Evolutionary conservation across 2,888 invertebrate species (phyloP), one percentile per base, ranked within the genome.

Genomic region (Cremastinae sp.): DNA sequence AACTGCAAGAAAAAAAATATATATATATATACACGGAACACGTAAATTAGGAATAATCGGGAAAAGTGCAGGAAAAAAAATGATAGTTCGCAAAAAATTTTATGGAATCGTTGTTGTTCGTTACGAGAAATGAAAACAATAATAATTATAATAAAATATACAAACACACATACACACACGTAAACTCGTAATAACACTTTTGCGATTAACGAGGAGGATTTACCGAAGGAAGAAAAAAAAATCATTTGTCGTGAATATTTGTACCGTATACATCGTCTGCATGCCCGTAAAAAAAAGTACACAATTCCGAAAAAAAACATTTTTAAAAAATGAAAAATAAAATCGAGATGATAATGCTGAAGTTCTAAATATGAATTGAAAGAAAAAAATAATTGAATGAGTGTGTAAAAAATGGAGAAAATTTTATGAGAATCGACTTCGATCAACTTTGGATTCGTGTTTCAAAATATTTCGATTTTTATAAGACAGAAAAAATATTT

Each of bases 211-310:
- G 66, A 62, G 55, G 49, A 35, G 72, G 55, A 59, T 59, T 74
- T 59, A 74, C 51, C 45, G 71, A 51, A 18, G 59, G 65, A 55
- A 35, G 51, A 45, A 59, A 20, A 47, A 41, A 18, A 62, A 64
- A 62, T 22, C 55, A 68, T 55, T 71, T 66, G 66, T 66, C 35
- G 39, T 68, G 66, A 58, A 76, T 75, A 72, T 72, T 75, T 72
- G 64, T 76, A 76, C 68, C 58, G 66, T 76, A 68, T 72, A 75
- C 75, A 65, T 66, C 75, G 75, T 76, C 58, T 64, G 75, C 75
- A 76, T 76, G 75, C 72, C 43, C 58, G 68, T 72, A 76, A 72
- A 58, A 51, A 76, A 72, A 55, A 47, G 28, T 28, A 28, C 28
- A 53, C 64, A 64, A 8, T 5, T 14, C 41, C 53, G 43, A 39